Evolutionary conservation across 2,797 vertebrate genomes (phyloP).

Genomic region (Lithobates sylvaticus): DNA sequence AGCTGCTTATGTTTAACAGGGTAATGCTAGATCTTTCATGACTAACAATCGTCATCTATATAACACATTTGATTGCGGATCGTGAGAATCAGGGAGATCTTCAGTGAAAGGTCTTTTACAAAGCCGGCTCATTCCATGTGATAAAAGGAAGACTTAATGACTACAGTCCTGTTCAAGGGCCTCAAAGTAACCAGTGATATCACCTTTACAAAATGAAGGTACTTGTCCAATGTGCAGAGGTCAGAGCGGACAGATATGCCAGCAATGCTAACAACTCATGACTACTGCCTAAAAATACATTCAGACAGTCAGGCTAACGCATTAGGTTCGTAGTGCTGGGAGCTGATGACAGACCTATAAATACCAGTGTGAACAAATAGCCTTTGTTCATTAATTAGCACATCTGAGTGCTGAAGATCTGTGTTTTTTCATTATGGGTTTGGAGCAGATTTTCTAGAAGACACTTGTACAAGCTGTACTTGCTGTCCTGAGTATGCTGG

Average conservation of each 20-base stretch:
- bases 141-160: slow-evolving; percentile 1
- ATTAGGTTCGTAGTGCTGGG: not conserved
- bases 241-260: slow-evolving; percentile 43
- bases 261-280: slow-evolving; percentile 38
- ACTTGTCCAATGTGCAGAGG: slow-evolving; percentile 26
- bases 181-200: slow-evolving; percentile 19
- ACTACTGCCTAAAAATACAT: slow-evolving; percentile 33
- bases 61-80: not conserved
- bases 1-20: not conserved
- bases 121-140: not conserved
- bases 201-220: slow-evolving; percentile 42
- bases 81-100: not conserved
- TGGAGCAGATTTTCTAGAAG: not conserved
- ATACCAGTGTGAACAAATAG: slow-evolving; percentile 37
- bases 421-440: not conserved
- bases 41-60: not conserved
- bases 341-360: slow-evolving; percentile 48
- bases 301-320: slow-evolving; percentile 3
- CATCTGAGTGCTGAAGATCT: not conserved
- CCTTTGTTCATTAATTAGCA: slow-evolving; percentile 42
- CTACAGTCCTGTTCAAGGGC: not conserved
- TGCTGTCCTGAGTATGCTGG: not conserved
- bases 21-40: not conserved
- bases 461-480: not conserved
- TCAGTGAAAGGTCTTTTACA: not conserved